phyloP scores from a whole-genome alignment of 2,113 vertebrate genomes.

The Gnathonemus echidnorhynchus region DNA sequence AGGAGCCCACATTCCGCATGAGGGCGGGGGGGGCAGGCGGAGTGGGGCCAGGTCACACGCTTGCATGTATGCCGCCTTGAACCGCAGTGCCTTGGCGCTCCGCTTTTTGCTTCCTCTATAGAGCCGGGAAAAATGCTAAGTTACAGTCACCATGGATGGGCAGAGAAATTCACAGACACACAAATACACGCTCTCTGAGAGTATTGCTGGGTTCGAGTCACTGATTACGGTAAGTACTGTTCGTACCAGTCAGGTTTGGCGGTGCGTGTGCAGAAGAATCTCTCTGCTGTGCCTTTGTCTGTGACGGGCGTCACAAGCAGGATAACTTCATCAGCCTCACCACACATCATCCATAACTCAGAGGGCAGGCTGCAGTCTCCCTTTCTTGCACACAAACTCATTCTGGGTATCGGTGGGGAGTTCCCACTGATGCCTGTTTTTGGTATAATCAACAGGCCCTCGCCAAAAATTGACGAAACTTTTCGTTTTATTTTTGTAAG shows the following conservation, averaged over 20 bases:
- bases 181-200: background rate
- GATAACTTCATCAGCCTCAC: background rate
- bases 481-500: background rate
- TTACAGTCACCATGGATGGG: background rate
- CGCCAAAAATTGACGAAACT: background rate
- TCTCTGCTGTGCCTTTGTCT: background rate
- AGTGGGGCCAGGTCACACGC: background rate
- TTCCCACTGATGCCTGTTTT: background rate
- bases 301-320: background rate
- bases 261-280: background rate
- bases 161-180: background rate
- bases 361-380: background rate
- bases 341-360: background rate
- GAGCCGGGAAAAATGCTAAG: background rate
- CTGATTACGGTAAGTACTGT: background rate
- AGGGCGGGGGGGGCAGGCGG: background rate
- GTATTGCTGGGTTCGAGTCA: background rate
- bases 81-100: background rate
- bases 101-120: background rate
- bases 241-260: background rate
- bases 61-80: background rate
- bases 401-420: background rate
- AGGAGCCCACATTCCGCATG: conserved; percentile 6
- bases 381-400: background rate
- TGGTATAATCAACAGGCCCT: background rate